Evolutionary conservation across 2,113 vertebrate species (phyloP).

Genomic region (Pipa parva): DNA sequence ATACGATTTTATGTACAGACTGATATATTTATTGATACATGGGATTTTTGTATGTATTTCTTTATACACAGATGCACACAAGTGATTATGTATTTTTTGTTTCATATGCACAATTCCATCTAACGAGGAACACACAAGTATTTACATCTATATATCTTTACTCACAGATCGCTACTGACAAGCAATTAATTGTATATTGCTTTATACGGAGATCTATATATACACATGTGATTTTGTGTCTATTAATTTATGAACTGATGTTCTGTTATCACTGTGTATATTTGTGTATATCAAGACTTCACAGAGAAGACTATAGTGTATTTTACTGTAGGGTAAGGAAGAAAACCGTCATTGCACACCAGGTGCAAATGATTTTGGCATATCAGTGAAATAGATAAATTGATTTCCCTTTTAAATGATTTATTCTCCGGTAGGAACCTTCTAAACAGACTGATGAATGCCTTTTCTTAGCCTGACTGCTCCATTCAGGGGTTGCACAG

Average conservation of each 20-base stretch:
- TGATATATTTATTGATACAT: no score
- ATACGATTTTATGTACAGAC: no score
- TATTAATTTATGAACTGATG: background rate
- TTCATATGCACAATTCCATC: background rate
- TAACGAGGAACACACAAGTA: no score
- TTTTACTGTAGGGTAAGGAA: no score
- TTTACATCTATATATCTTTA: no score
- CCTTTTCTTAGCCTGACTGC: constrained; percentile 22
- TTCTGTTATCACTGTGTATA: background rate
- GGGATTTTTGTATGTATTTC: no score
- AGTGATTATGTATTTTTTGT: background rate
- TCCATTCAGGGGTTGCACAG: background rate
- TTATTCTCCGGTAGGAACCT: constrained; percentile 21
- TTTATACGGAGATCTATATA: background rate
- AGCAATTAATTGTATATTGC: background rate
- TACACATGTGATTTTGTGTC: background rate
- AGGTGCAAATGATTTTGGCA: constrained; percentile 10
- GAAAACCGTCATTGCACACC: background rate
- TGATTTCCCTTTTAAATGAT: constrained; percentile 28
- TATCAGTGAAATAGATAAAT: constrained; percentile 25
- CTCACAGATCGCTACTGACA: background rate
- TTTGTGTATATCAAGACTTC: no score
- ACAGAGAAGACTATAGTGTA: no score
- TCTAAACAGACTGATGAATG: constrained; percentile 35
- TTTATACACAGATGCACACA: background rate